Evolutionary conservation across 2,888 invertebrate species (phyloP).

Genomic region (Amphiduros pacificus): DNA sequence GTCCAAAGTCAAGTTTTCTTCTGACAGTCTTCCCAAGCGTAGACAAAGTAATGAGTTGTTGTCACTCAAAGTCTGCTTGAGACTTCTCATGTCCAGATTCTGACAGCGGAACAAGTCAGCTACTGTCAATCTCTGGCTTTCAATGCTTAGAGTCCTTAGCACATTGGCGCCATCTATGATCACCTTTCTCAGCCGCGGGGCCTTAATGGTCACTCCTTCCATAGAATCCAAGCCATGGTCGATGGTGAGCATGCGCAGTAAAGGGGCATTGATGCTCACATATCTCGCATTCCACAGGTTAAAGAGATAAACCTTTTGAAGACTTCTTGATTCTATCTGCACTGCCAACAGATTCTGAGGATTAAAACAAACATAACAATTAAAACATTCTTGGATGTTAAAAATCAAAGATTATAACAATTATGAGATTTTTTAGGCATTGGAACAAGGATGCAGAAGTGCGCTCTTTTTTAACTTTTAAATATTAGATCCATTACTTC

Average conservation of each 20-base stretch:
- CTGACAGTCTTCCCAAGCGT: too few species aligned
- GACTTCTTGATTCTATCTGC: not conserved
- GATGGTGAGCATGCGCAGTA: not conserved
- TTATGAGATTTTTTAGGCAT: too few species aligned
- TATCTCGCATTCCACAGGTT: not conserved
- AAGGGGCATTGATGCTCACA: not conserved
- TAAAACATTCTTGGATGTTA: too few species aligned
- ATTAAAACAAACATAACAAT: not conserved
- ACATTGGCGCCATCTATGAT: not conserved
- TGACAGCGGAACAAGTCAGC: not conserved
- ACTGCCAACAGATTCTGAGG: not conserved
- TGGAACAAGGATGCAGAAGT: too few species aligned
- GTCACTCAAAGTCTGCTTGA: not conserved
- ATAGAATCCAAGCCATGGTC: not conserved
- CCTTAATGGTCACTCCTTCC: not conserved
- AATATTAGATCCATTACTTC: too few species aligned
- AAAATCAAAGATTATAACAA: too few species aligned
- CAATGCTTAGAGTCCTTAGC: not conserved
- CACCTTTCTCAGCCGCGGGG: not conserved
- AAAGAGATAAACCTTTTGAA: not conserved
- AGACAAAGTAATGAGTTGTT: too few species aligned
- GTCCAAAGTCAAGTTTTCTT: too few species aligned
- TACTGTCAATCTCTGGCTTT: not conserved
- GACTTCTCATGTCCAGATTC: not conserved
- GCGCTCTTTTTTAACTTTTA: too few species aligned